Percentiles rank a stretch among this genome's conserved stretches.
phyloP scores from a whole-genome alignment of 2,888 invertebrate species.

The Rhamphomyia laevipes region DNA sequence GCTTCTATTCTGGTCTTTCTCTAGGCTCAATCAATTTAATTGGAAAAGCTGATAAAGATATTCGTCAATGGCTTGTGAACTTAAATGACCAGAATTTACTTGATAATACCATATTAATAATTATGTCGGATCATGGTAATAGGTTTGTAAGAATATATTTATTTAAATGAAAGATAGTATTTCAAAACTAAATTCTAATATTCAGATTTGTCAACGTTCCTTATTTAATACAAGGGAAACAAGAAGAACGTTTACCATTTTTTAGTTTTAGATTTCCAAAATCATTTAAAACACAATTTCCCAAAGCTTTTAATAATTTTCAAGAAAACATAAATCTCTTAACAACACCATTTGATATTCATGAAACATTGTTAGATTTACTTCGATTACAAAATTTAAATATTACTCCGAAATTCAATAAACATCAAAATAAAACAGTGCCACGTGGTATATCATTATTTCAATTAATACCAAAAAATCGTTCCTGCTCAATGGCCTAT shows the following conservation, averaged over 20 bases:
- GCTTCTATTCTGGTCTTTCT: constrained; percentile 79
- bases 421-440: no score
- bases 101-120: constrained; percentile 68
- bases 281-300: constrained; percentile 49
- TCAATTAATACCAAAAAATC: constrained; percentile 52
- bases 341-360: constrained; percentile 81
- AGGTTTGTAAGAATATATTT: constrained; percentile 46
- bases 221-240: constrained; percentile 90
- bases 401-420: background rate
- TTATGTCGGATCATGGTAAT: constrained; percentile 92
- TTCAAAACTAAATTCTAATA: no score
- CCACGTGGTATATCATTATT: constrained; percentile 31
- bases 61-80: constrained; percentile 50
- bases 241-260: constrained; percentile 83
- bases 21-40: constrained; percentile 77
- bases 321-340: constrained; percentile 54
- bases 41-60: constrained; percentile 63
- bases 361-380: constrained; percentile 63
- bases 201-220: no score
- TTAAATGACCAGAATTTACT: constrained; percentile 50
- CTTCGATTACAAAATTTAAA: background rate
- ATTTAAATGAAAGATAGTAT: no score
- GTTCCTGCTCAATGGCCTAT: constrained; percentile 77
- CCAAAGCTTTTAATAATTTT: constrained; percentile 48
- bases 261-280: constrained; percentile 69